These are phyloP conservation scores for Sylvia atricapilla DNA, from an alignment of 2,113 vertebrate species.

Conservation along the genomic window DNA sequence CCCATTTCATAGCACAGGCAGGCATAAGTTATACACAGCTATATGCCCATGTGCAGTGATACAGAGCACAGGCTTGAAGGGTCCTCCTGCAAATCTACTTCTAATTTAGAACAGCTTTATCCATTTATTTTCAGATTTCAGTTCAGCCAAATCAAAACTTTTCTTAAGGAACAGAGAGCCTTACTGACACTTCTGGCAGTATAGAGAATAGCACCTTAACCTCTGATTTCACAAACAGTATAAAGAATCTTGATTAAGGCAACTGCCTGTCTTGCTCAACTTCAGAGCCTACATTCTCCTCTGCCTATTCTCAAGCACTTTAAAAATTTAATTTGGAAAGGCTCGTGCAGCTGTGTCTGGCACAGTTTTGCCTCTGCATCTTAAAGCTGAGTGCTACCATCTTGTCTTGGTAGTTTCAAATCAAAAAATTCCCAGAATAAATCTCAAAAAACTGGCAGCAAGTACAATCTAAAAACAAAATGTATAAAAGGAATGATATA, in stretches of 20 bases:
- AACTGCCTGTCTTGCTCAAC: background rate
- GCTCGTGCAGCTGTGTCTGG: background rate
- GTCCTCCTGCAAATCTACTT: background rate
- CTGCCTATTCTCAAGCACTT: background rate
- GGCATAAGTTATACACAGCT: accelerated
- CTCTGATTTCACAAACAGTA: background rate
- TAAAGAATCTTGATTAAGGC: background rate
- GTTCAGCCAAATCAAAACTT: background rate
- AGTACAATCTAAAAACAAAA: background rate
- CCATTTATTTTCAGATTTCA: background rate
- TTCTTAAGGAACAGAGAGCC: background rate
- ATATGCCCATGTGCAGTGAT: accelerated
- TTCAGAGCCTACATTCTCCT: background rate
- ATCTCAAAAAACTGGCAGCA: background rate
- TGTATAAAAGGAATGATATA: background rate
- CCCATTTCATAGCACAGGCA: background rate
- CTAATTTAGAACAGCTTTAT: background rate
- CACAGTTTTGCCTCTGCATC: background rate
- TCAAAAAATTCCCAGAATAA: background rate
- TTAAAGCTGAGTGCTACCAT: background rate
- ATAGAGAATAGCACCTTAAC: background rate
- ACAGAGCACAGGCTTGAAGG: background rate
- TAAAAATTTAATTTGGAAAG: background rate
- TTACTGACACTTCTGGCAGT: background rate
- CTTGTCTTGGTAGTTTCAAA: background rate